phyloP scores from a whole-genome alignment of 2,797 vertebrate species.

The Telmatherina bonti region DNA sequence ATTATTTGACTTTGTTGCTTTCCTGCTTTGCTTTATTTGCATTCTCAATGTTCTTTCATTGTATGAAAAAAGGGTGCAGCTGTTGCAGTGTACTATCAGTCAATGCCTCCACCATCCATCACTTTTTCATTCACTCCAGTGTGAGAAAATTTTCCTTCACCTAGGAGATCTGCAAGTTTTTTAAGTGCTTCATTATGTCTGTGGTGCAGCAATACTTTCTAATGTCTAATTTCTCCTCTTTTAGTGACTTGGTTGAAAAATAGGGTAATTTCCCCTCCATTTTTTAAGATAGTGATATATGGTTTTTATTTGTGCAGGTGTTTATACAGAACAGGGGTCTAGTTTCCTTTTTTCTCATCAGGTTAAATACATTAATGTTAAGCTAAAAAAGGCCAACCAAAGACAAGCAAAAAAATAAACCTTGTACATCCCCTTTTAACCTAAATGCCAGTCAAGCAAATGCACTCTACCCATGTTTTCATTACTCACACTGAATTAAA shows the following conservation, averaged over 20 bases:
- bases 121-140: background rate
- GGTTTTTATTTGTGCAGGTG: background rate
- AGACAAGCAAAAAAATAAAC: constrained; percentile 6
- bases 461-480: constrained; percentile 46
- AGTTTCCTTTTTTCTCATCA: constrained; percentile 1
- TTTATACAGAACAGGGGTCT: background rate
- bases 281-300: background rate
- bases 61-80: constrained; percentile 19
- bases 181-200: background rate
- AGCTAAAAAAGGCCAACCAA: constrained; percentile 23
- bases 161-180: background rate
- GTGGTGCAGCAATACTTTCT: background rate
- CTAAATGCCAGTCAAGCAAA: constrained; percentile 53
- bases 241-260: background rate
- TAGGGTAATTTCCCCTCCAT: too few relatives aligned
- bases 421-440: constrained; percentile 68
- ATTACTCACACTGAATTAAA: constrained; percentile 53
- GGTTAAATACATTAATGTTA: constrained; percentile 16
- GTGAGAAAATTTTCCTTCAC: background rate
- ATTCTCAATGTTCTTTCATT: constrained; percentile 1
- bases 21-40: constrained; percentile 10
- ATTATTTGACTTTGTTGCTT: background rate
- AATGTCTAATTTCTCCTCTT: background rate
- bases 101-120: too few relatives aligned
- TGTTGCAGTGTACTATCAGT: constrained; percentile 4